Percentiles rank a stretch among this genome's conserved stretches.
These are phyloP conservation scores for Ormyrus thymus DNA, from an alignment of 2,888 invertebrate genomes.

Conservation along the genomic window DNA sequence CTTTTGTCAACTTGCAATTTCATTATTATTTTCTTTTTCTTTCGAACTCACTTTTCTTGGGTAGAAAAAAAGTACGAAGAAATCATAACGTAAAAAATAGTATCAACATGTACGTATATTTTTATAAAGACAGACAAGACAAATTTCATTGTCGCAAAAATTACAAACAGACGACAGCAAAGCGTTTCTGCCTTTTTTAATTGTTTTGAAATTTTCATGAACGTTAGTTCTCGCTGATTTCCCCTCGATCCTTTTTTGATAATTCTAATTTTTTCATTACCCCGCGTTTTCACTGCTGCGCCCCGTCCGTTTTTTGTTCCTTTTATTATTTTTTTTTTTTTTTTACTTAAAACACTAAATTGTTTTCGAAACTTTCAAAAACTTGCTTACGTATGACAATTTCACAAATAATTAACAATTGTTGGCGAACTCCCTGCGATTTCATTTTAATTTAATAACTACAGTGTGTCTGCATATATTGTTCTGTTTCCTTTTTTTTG, in stretches of 20 bases:
- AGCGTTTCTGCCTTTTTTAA: slow-evolving; percentile 51
- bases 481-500: slow-evolving; percentile 39
- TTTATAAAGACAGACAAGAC: slow-evolving; percentile 66
- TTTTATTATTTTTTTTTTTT: slow-evolving; percentile 40
- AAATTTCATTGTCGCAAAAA: slow-evolving; percentile 61
- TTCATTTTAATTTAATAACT: slow-evolving; percentile 53
- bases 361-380: slow-evolving; percentile 52
- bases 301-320: slow-evolving; percentile 46
- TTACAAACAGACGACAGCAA: slow-evolving; percentile 62
- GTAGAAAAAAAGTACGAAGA: slow-evolving; percentile 54
- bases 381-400: slow-evolving; percentile 52
- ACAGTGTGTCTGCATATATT: slow-evolving; percentile 42
- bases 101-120: slow-evolving; percentile 68
- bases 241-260: slow-evolving; percentile 44
- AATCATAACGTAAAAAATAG: slow-evolving; percentile 61
- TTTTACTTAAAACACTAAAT: slow-evolving; percentile 54
- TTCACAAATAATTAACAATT: slow-evolving; percentile 56
- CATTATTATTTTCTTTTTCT: slow-evolving; percentile 35
- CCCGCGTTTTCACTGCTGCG: slow-evolving; percentile 45
- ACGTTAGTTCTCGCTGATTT: slow-evolving; percentile 54
- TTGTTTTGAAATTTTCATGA: slow-evolving; percentile 34
- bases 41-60: slow-evolving; percentile 44
- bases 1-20: slow-evolving; percentile 44
- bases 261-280: slow-evolving; percentile 36
- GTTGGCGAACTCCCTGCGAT: slow-evolving; percentile 47